phyloP scores from a whole-genome alignment of 2,888 invertebrate species.

The Athetis lepigone region DNA sequence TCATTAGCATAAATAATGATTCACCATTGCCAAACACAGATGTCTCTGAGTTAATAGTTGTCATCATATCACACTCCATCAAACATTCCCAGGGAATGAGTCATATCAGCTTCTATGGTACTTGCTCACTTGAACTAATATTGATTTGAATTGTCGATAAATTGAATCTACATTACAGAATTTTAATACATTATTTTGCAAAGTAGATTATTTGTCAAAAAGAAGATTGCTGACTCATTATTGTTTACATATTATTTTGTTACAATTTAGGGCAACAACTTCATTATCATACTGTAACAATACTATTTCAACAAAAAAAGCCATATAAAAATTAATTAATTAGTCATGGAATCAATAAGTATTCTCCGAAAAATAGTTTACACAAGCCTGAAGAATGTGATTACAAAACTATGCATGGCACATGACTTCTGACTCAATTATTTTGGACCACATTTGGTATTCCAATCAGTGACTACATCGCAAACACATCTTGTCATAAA shows the following conservation, averaged over 20 bases:
- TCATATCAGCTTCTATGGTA: constrained; percentile 62
- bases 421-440: constrained; percentile 66
- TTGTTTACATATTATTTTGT: constrained; percentile 9
- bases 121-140: constrained; percentile 68
- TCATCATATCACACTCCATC: constrained; percentile 66
- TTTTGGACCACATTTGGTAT: constrained; percentile 72
- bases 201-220: neutral
- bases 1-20: constrained; percentile 76
- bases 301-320: neutral
- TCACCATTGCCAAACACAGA: constrained; percentile 78
- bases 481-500: constrained; percentile 67
- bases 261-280: constrained; percentile 2
- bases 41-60: constrained; percentile 69
- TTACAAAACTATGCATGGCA: constrained; percentile 59
- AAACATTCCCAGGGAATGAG: constrained; percentile 70
- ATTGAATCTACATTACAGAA: neutral
- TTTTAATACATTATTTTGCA: neutral
- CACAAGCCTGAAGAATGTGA: constrained; percentile 59
- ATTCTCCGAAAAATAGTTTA: constrained; percentile 33
- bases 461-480: constrained; percentile 68
- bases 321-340: constrained; percentile 2
- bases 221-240: neutral
- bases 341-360: constrained; percentile 18
- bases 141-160: constrained; percentile 46
- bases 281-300: neutral